phyloP scores from a whole-genome alignment of 1,140 invertebrate species.

The Yoshiicerus persimilis region DNA sequence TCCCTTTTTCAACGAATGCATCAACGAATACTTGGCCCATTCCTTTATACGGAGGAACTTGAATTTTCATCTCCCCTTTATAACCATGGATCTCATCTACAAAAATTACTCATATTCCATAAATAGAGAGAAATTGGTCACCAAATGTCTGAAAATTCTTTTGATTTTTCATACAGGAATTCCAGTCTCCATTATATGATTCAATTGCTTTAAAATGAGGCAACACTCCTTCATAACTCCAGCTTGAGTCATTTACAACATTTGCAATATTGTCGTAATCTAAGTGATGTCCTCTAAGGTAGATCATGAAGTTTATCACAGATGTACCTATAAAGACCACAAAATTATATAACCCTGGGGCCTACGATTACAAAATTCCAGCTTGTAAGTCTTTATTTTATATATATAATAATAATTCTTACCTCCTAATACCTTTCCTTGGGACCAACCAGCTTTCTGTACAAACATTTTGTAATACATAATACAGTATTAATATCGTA shows the following conservation, averaged over 20 bases:
- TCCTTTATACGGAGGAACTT: background rate
- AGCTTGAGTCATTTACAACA: constrained; percentile 55
- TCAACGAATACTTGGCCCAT: background rate
- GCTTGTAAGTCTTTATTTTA: background rate
- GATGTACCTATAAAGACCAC: constrained; percentile 44
- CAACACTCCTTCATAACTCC: constrained; percentile 63
- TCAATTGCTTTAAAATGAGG: constrained; percentile 70
- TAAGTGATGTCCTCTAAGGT: background rate
- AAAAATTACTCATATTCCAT: background rate
- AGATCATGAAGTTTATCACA: background rate
- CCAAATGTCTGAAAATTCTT: too few relatives aligned
- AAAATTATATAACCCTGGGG: background rate
- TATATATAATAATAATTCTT: background rate
- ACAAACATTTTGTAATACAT: background rate
- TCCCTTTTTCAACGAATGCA: constrained; percentile 34
- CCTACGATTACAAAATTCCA: background rate
- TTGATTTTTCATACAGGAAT: background rate
- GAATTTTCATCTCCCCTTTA: background rate
- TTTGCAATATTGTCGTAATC: constrained; percentile 75
- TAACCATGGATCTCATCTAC: background rate
- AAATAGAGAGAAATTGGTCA: background rate
- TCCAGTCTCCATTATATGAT: background rate
- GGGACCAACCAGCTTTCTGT: background rate
- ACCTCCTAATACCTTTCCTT: background rate
- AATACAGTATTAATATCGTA: background rate